Percentiles rank a stretch among this genome's conserved stretches.
Evolutionary conservation across 2,888 invertebrate species (phyloP).

Genomic region (Zygaena filipendulae): DNA sequence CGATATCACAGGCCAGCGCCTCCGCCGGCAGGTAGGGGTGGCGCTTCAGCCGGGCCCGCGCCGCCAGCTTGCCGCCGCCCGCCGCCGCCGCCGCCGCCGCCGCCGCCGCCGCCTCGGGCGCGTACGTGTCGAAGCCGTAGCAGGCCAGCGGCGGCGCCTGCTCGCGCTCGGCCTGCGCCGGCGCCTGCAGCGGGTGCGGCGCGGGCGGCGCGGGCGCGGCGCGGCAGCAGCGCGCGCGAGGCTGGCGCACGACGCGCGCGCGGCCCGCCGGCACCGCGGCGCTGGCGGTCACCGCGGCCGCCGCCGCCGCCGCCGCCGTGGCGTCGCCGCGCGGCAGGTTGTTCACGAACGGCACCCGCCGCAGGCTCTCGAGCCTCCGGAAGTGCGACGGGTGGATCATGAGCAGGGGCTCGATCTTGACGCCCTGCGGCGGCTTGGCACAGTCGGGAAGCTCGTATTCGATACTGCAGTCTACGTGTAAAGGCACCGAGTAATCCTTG

Average conservation of each 20-base stretch:
- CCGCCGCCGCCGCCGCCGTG: conserved; percentile 35
- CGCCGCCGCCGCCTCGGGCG: conserved; percentile 20
- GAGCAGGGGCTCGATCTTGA: conserved; percentile 83
- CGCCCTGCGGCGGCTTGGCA: conserved; percentile 87
- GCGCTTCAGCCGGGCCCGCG: conserved; percentile 32
- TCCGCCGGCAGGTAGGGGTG: conserved; percentile 30
- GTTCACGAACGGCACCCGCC: conserved; percentile 85
- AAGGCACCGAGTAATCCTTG: conserved; percentile 87
- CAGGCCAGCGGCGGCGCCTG: conserved; percentile 19
- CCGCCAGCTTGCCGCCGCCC: conserved; percentile 28
- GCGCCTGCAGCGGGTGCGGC: conserved; percentile 29
- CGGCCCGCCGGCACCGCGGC: conserved; percentile 19
- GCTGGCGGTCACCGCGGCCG: conserved; percentile 23
- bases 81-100: conserved; percentile 21
- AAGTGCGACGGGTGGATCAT: conserved; percentile 94
- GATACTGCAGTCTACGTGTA: conserved; percentile 92
- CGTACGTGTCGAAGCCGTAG: conserved; percentile 16
- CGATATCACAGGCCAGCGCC: conserved; percentile 52
- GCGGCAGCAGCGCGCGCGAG: conserved; percentile 27
- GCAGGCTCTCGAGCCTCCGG: conserved; percentile 85
- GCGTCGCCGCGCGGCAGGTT: conserved; percentile 76
- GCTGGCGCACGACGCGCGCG: conserved; percentile 22
- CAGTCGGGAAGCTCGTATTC: conserved; percentile 92
- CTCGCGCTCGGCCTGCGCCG: conserved; percentile 28
- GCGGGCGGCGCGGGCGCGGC: conserved; percentile 23